phyloP scores from a whole-genome alignment of 2,888 invertebrate species.

The Cephus spinipes region DNA sequence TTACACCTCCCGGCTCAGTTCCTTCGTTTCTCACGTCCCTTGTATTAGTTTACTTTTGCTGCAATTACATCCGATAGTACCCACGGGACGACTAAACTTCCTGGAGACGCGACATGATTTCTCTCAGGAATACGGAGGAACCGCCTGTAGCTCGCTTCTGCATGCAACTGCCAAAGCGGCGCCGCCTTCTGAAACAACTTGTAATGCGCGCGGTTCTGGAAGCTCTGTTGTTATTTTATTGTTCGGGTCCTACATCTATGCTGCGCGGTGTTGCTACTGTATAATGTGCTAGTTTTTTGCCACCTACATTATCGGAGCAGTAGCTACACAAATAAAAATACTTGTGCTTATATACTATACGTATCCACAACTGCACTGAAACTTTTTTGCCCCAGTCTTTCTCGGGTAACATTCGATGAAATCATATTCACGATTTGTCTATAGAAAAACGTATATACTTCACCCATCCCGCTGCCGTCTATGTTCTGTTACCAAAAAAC shows the following conservation, averaged over 20 bases:
- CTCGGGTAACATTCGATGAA: no score
- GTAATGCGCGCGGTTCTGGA: conserved; percentile 30
- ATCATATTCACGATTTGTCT: no score
- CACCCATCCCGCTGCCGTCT: no score
- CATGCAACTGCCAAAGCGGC: conserved; percentile 15
- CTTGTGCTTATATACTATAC: no score
- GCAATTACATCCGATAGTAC: conserved; percentile 50
- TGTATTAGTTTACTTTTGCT: conserved; percentile 49
- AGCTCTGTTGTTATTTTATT: conserved; percentile 32
- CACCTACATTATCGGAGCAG: no score
- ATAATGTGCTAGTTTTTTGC: no score
- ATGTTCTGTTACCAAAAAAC: no score
- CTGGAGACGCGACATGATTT: conserved; percentile 48
- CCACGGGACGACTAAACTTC: conserved; percentile 42
- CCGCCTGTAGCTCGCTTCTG: conserved; percentile 21
- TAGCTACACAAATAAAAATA: no score
- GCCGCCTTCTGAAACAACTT: conserved; percentile 34
- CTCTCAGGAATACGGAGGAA: conserved; percentile 45
- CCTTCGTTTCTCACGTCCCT: conserved; percentile 27
- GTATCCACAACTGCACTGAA: no score
- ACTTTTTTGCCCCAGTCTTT: no score
- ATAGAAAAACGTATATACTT: no score
- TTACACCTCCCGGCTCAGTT: not conserved
- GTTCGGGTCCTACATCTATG: conserved; percentile 7
- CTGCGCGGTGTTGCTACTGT: not conserved